phyloP scores from a whole-genome alignment of 2,113 vertebrate species.

The Crotophaga sulcirostris region DNA sequence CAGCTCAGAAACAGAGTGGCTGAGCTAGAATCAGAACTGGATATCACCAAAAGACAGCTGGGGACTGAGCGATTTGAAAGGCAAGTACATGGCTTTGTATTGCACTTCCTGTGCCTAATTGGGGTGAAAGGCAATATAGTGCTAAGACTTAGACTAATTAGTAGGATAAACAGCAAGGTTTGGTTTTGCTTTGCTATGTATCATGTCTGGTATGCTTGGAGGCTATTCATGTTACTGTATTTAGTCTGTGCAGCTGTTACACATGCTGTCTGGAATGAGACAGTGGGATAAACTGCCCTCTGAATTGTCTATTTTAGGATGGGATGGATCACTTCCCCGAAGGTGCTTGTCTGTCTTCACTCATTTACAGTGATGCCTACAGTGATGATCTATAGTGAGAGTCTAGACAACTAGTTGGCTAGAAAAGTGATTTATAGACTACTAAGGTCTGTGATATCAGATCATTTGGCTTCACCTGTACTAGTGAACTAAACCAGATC shows the following conservation, averaged over 20 bases:
- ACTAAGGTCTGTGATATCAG: not conserved
- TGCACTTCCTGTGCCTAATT: not conserved
- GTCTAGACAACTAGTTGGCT: not conserved
- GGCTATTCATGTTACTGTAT: not conserved
- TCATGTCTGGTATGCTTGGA: not conserved
- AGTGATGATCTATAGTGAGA: not conserved
- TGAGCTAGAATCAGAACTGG: slow-evolving; percentile 77
- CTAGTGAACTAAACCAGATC: not conserved
- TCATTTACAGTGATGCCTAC: not conserved
- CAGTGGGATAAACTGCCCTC: not conserved
- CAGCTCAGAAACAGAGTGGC: slow-evolving; percentile 77
- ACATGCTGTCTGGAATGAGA: not conserved
- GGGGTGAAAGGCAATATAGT: not conserved
- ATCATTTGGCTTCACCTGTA: not conserved
- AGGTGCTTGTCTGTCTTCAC: not conserved
- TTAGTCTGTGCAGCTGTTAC: not conserved
- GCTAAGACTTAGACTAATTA: not conserved
- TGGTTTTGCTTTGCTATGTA: not conserved
- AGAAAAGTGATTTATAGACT: not conserved
- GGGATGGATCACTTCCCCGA: not conserved
- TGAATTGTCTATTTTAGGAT: not conserved
- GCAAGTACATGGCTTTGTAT: slow-evolving; percentile 51
- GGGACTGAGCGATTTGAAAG: slow-evolving; percentile 80
- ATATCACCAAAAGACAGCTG: slow-evolving; percentile 80
- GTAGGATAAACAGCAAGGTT: not conserved